phyloP scores from a whole-genome alignment of 2,113 vertebrate species.

The Urocolius indicus region DNA sequence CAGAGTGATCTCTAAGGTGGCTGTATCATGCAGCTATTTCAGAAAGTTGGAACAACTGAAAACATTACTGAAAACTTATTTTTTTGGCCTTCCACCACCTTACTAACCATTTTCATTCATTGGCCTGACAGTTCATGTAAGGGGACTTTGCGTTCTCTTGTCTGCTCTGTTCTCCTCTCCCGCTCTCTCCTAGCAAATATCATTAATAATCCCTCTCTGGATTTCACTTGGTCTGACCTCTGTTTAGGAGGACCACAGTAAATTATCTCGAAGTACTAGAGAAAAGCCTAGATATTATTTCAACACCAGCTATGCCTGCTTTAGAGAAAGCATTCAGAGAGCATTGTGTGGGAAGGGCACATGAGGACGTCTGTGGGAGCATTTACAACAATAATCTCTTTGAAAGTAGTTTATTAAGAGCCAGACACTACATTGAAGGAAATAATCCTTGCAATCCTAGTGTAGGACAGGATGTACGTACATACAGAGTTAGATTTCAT shows the following conservation, averaged over 20 bases:
- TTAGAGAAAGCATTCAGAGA: neutral
- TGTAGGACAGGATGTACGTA: neutral
- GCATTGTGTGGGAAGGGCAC: accelerated
- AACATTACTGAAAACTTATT: too few relatives aligned
- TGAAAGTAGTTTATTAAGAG: neutral
- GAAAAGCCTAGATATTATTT: neutral
- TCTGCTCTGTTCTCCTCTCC: neutral
- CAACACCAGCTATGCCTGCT: neutral
- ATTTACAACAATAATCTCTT: neutral
- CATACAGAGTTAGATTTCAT: neutral
- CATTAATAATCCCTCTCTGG: neutral
- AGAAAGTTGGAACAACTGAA: neutral
- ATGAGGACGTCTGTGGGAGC: neutral
- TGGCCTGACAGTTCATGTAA: neutral
- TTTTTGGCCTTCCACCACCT: neutral
- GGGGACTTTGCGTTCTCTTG: neutral
- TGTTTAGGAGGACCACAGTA: neutral
- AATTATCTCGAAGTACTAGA: neutral
- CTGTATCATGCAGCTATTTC: accelerated
- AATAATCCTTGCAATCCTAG: neutral
- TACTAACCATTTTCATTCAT: neutral
- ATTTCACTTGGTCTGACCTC: neutral
- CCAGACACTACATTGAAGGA: neutral
- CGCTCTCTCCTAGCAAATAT: neutral
- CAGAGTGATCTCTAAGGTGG: neutral